Conservation (phyloP, 2,113 vertebrate species). For the Crotalus tigris region DNA sequence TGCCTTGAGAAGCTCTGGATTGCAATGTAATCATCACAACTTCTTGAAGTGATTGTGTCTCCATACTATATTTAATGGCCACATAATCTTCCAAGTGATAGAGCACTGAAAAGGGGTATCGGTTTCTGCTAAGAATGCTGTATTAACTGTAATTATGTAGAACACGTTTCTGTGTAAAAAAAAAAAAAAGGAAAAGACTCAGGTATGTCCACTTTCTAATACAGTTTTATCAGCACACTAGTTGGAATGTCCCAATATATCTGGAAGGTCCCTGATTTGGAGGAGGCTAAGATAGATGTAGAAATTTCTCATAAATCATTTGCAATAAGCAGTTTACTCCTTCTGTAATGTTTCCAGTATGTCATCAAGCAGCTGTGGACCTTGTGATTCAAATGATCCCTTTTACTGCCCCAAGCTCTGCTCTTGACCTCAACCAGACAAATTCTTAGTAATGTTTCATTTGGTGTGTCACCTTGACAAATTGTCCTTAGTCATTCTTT, state of each 20-base stretch:
- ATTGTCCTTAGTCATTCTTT: slow-evolving; percentile 28
- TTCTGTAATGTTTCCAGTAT: not conserved
- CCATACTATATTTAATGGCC: too few relatives aligned
- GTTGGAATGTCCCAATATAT: not conserved
- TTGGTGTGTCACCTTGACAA: slow-evolving; percentile 4
- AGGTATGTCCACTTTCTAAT: not conserved
- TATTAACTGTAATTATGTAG: not conserved
- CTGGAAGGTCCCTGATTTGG: not conserved
- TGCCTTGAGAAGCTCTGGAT: not conserved
- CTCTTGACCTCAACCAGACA: not conserved
- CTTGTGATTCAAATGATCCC: slow-evolving; percentile 27
- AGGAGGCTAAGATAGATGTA: not conserved
- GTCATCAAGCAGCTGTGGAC: not conserved
- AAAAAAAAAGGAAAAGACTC: not conserved
- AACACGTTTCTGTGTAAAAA: not conserved
- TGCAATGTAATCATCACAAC: not conserved
- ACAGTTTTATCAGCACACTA: not conserved
- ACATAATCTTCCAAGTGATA: too few relatives aligned
- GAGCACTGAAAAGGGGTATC: too few relatives aligned
- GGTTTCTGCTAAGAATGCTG: not conserved
- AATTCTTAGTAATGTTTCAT: rapidly evolving
- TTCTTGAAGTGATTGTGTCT: not conserved
- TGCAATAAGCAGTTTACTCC: not conserved
- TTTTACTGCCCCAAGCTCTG: not conserved
- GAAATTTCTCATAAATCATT: slow-evolving; percentile 2